These are phyloP conservation scores for Neomonachus schauinslandi DNA, from an alignment of 2,113 vertebrate species.

Conservation along the genomic window DNA sequence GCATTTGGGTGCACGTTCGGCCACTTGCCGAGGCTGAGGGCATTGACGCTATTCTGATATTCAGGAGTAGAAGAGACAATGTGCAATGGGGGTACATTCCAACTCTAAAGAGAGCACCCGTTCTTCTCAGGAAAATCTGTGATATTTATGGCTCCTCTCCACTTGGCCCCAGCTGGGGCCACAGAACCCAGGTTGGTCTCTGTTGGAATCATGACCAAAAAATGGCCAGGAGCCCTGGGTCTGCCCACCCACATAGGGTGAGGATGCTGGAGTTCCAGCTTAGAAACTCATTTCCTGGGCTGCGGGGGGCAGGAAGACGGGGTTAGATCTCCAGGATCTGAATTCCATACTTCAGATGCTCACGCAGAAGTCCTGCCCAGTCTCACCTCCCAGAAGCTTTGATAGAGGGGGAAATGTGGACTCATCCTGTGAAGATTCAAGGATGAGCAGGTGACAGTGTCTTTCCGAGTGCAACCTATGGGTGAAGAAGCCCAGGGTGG, in stretches of 20 bases:
- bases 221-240: neutral
- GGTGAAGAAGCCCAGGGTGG: neutral
- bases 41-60: too few relatives aligned
- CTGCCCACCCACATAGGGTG: neutral
- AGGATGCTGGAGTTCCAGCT: neutral
- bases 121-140: neutral
- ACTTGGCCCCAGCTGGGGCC: too few relatives aligned
- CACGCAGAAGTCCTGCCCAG: neutral
- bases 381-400: too few relatives aligned
- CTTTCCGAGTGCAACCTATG: neutral
- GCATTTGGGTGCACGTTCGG: too few relatives aligned
- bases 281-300: neutral
- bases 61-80: too few relatives aligned
- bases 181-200: neutral
- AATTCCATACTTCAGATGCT: neutral
- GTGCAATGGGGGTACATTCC: accelerated
- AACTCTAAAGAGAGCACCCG: neutral
- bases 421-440: neutral
- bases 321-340: neutral
- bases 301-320: neutral
- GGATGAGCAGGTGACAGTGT: neutral
- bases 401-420: too few relatives aligned
- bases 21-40: too few relatives aligned
- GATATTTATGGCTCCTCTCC: neutral
- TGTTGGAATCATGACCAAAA: neutral